Evolutionary conservation across 2,797 vertebrate genomes (phyloP).

Genomic region (Cuniculus paca): DNA sequence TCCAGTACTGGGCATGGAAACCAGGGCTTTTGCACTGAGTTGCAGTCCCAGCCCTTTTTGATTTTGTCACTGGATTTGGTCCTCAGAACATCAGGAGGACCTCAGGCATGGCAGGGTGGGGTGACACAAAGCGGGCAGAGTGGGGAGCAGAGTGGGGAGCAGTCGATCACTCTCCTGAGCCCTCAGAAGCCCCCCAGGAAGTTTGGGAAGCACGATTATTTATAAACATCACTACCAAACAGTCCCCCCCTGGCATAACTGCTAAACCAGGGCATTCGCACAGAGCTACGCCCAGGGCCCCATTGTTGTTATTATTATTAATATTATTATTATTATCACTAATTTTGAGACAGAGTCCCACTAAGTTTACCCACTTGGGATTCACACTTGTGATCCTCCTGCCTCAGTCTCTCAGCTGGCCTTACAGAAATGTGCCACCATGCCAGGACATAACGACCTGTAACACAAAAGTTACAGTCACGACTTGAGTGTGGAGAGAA

Average conservation of each 20-base stretch:
- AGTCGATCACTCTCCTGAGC: neutral
- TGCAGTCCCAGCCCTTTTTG: neutral
- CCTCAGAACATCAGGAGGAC: neutral
- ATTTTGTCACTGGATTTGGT: neutral
- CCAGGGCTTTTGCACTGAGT: neutral
- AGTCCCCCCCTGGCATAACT: neutral
- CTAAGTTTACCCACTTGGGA: neutral
- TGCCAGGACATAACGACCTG: neutral
- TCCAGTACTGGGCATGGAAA: neutral
- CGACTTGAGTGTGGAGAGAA: neutral
- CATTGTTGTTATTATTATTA: neutral
- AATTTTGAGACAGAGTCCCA: neutral
- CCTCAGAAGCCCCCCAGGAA: neutral
- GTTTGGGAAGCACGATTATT: neutral
- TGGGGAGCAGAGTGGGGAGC: neutral
- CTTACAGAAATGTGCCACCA: neutral
- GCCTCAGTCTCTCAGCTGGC: neutral
- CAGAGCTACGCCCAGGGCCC: neutral
- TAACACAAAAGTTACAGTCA: neutral
- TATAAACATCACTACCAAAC: neutral
- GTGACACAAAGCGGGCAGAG: neutral
- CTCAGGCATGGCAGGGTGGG: rapidly evolving
- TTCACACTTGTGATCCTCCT: neutral
- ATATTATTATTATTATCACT: neutral
- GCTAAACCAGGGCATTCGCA: neutral